Evolutionary conservation across 2,113 vertebrate species (phyloP), one percentile per base, ranked within the genome.

Genomic region (Eudyptes chrysolophus): DNA sequence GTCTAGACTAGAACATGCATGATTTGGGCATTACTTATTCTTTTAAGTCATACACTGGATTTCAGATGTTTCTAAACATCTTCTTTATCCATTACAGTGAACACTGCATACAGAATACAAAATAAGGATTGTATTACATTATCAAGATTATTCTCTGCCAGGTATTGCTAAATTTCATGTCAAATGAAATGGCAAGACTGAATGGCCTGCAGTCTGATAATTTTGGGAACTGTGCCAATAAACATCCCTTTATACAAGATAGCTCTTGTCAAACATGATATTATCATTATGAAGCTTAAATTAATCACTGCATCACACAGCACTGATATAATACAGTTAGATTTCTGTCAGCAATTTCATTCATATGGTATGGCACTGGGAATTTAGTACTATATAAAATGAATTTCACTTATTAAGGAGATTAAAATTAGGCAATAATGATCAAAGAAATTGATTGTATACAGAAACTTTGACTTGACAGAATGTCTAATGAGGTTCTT

Each of bases 211-310:
- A 60, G 65, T 51, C 46, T 82, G 72, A 61, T 44, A 72, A 94
- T 70, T 89, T 89, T 94, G 69, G 94, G 89, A 94, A 68, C 8
- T 16, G 18, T 74, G 91, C 89, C 93, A 94, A 86, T 61, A 95
- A 93, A 87, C 55, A 89, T 84, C 20, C 27, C 38, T 82, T 93
- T 91, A 84, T 52, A 89, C 29, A 87, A 76, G 69, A 95, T 34
- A 82, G 44, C 21, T 87, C 89, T 89, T 94, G 74, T 93, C 89
- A 94, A 93, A 94, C 52, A 84, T 38, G 76, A 44, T 91, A 75
- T 71, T 75, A 77, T 80, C 69, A 87, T 96, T 80, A 94, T 61
- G 65, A 89, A 75, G 77, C n/a, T 87, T 79, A 82, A 72, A 91
- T 93, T 84, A 91, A 94, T 89, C 92, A 91, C 40, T 61, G 38